Base-by-base conservation (phyloP, 2,797 vertebrate genomes). In the Lagorchestes hirsutus region DNA sequence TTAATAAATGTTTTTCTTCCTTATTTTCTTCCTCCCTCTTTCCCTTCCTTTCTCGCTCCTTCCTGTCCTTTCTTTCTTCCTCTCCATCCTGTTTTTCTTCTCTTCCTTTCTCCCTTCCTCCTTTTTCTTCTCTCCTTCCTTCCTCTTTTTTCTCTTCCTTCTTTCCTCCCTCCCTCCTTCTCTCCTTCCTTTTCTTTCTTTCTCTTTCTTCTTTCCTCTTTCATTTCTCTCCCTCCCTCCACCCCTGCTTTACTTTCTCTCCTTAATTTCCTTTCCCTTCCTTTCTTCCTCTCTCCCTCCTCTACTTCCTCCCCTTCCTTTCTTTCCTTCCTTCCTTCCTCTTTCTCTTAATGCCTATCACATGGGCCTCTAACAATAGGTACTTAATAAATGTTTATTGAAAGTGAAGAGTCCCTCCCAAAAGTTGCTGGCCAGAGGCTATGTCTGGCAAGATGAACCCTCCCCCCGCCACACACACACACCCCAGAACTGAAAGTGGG, bases 101-200 rank as follows among this genome's bases (percentile, higher is more conserved):
- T 3, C 3, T 31, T 10, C 3, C 29, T 59, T 31, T 9, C 9
- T 58, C 6, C 16, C 1, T 10, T 8, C 8, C 1, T 10, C 29
- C 27, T 27, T 6, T 58, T 11, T 9, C 5, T 6, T 4, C 58
- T 3, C 1, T 62, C 12, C 3, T 1, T 31, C 1, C 3, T 4
- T 14, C 1, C 11, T 31, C 0, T 24, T 11, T 1, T 31, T 31
- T 31, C 11, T 34, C 16, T 62, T 34, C 4, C 31, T 62, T 5
- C 58, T 13, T 31, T 6, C 27, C 28, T 58, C 28, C 0, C 59
- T 74, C 0, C 16, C 31, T 62, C 9, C 11, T 9, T 28, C 55
- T 4, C 11, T 16, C 31, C 31, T 1, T 62, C 12, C 29, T 13
- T 62, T 14, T 3, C 3, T 29, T 10, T 2, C 10, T 28, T 34